Base-by-base conservation (phyloP, 2,113 vertebrate genomes). In the Mystacornis crossleyi region DNA sequence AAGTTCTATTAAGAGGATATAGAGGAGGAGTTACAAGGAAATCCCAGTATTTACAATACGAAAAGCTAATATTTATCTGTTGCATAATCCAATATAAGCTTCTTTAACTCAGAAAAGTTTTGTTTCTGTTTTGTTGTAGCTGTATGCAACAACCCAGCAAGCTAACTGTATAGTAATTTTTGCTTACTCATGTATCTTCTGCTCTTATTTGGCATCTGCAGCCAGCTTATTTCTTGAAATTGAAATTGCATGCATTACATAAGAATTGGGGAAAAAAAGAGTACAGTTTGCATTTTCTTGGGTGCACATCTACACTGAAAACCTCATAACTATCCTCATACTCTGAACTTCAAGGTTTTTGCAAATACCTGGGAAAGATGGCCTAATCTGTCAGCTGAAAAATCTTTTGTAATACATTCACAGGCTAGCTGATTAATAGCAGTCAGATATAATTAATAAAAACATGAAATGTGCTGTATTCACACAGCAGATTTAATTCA, bases 31-130 rank as follows among this genome's bases (percentile, higher is more conserved):
- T 74, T 78, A 89, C 31, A 92, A 90, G 61, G 75, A 95, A 97
- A 93, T 84, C 33, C 34, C 53, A 92, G 72, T 83, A 88, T 26
- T 92, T 90, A 40, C 3, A 88, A 82, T 31, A 95, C 34, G 51
- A 90, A 95, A 93, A 93, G 43, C 71, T 77, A 91, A 58, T 92
- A 89, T 94, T 94, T 81, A 79, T 67, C 55, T 75, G 53, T 89
- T 94, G 92, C 13, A 1, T 81, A 93, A 95, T 89, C 86, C 67
- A 71, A 19, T 29, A 45, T 69, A 83, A 95, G 21, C 79, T 78
- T 90, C 80, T 82, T 80, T 58, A 74, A 81, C 26, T 73, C 55
- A 58, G 19, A 17, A 14, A 61, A 81, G 75, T 83, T 92, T 64
- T 85, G 19, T 73, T 94, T 70, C 47, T 60, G 6, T 48, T 67